A percentile compares a stretch with the other conserved stretches of the same genome.
phyloP scores from a whole-genome alignment of 2,797 vertebrate species.

The Cryptoprocta ferox region DNA sequence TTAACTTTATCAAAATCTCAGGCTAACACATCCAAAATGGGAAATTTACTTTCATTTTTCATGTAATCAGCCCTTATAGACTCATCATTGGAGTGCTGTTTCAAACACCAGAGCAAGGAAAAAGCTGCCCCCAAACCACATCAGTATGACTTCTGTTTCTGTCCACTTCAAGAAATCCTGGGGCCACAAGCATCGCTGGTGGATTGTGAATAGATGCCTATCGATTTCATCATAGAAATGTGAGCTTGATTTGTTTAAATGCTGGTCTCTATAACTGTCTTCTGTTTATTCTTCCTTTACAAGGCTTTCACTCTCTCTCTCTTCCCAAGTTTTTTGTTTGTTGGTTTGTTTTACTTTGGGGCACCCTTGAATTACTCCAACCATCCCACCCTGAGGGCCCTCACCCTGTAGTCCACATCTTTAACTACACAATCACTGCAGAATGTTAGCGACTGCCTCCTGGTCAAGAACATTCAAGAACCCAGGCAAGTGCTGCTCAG shows the following conservation, averaged over 20 bases:
- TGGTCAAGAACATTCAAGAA: background rate
- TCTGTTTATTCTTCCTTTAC: background rate
- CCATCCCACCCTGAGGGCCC: background rate
- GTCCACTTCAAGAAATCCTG: background rate
- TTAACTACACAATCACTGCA: background rate
- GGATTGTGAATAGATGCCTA: background rate
- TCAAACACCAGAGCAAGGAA: background rate
- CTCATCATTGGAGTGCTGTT: background rate
- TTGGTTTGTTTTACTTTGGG: background rate
- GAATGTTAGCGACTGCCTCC: background rate
- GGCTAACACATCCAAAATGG: background rate
- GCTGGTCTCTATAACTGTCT: background rate
- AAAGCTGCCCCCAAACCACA: background rate
- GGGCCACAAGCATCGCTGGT: background rate
- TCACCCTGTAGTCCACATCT: background rate
- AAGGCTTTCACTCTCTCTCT: background rate
- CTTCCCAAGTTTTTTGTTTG: background rate
- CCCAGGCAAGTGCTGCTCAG: background rate
- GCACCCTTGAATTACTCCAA: background rate
- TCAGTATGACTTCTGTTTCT: background rate
- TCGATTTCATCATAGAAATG: background rate
- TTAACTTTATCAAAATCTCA: background rate
- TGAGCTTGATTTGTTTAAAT: background rate
- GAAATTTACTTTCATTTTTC: background rate
- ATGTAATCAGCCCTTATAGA: background rate